Evolutionary conservation across 30 jellyfish, hydroid and myxozoan genomes (phyloP).

Genomic region (Cassiopea xamachana): DNA sequence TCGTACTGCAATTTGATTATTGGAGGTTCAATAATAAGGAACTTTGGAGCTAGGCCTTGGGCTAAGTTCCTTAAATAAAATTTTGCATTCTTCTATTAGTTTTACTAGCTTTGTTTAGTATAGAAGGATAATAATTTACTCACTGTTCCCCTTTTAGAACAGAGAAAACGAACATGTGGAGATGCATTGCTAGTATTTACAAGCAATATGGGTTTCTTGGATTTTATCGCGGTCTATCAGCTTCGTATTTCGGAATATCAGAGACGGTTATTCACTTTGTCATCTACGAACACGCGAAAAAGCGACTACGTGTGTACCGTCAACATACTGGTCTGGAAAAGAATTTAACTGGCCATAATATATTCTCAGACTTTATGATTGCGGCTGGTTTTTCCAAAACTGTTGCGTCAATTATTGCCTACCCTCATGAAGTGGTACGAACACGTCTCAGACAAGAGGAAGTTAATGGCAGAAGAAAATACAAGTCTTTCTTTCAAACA

Average conservation of each 20-base stretch:
- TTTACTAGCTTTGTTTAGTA: too few species aligned
- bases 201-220: slow-evolving; percentile 88
- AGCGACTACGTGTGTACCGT: slow-evolving; percentile 72
- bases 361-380: slow-evolving; percentile 93
- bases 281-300: slow-evolving; percentile 92
- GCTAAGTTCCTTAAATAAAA: too few species aligned
- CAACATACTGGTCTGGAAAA: slow-evolving; percentile 65
- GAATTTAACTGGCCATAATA: slow-evolving; percentile 68
- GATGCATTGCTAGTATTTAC: slow-evolving; percentile 74
- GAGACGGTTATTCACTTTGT: slow-evolving; percentile 98
- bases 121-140: too few species aligned
- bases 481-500: slow-evolving; percentile 88
- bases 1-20: too few species aligned
- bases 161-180: slow-evolving; percentile 67
- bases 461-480: slow-evolving; percentile 69
- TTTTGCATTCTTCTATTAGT: too few species aligned
- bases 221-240: slow-evolving; percentile 97
- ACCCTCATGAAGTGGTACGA: slow-evolving; percentile 98
- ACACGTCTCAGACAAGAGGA: slow-evolving; percentile 98
- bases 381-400: slow-evolving; percentile 97
- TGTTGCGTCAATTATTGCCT: slow-evolving; percentile 91
- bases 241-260: slow-evolving; percentile 94
- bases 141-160: slow-evolving; percentile 11
- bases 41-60: too few species aligned
- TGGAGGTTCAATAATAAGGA: too few species aligned